phyloP scores from a whole-genome alignment of 2,113 vertebrate genomes.

The Chascanopsetta lugubris region DNA sequence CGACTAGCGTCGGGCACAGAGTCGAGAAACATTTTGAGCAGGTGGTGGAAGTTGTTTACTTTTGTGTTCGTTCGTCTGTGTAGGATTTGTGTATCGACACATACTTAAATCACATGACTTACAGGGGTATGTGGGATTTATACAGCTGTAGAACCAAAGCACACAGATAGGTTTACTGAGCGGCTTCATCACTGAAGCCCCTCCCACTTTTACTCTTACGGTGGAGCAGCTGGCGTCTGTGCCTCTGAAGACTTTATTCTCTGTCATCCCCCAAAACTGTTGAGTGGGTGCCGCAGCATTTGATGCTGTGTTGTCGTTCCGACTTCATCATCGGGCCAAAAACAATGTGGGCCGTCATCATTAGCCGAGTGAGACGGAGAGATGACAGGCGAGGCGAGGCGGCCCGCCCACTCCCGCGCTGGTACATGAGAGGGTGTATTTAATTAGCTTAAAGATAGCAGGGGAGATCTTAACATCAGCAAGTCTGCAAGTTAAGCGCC shows the following conservation, averaged over 20 bases:
- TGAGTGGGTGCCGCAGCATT: slow-evolving; percentile 38
- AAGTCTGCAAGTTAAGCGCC: slow-evolving; percentile 45
- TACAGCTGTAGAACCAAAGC: too few relatives aligned
- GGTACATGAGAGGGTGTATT: slow-evolving; percentile 38
- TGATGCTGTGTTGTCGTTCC: slow-evolving; percentile 35
- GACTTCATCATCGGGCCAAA: slow-evolving; percentile 44
- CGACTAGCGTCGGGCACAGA: too few relatives aligned
- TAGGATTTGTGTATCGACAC: too few relatives aligned
- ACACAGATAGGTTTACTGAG: background rate
- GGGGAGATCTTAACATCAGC: slow-evolving; percentile 60
- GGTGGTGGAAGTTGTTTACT: too few relatives aligned
- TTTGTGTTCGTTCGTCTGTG: too few relatives aligned
- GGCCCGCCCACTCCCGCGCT: slow-evolving; percentile 25
- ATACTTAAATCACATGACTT: too few relatives aligned
- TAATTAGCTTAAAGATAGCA: slow-evolving; percentile 65
- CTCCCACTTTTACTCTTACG: background rate
- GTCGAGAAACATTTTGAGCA: too few relatives aligned
- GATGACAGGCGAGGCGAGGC: slow-evolving; percentile 40
- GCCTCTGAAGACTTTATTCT: slow-evolving; percentile 25
- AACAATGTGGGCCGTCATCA: slow-evolving; percentile 39
- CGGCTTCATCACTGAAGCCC: background rate
- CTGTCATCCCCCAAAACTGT: slow-evolving; percentile 55
- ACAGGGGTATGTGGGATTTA: too few relatives aligned
- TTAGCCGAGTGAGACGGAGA: slow-evolving; percentile 33
- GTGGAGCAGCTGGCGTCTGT: slow-evolving; percentile 38